Evolutionary conservation across 2,888 invertebrate species (phyloP), one percentile per base, ranked within the genome.

Genomic region (Achlya flavicornis): DNA sequence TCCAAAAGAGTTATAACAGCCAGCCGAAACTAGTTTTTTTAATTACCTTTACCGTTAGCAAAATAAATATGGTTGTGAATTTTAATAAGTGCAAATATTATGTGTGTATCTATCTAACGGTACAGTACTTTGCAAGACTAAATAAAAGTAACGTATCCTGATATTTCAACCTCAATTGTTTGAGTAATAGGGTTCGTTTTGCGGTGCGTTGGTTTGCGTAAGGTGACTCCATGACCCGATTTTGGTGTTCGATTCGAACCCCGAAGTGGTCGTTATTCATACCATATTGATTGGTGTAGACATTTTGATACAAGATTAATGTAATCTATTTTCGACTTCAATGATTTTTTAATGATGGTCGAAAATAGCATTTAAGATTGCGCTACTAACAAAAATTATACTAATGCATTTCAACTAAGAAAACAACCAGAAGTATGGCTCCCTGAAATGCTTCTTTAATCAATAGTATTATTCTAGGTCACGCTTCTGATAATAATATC

Each of bases 221-320:
- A 84, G 70, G 65, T 67, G 77, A 80, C 75, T 80, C 89, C 89
- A 89, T 89, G 89, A 88, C 89, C 87, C 71, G 81, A 76, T 84
- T 85, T 72, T 69, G 78, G 68, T 74, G 80, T 84, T 83, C 83
- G 85, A 84, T 83, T 85, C 82, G 79, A 79, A 79, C 76, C 78
- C 76, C 80, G 81, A 82, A 78, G 78, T 64, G 65, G 64, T 72
- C 74, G 76, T 83, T 87, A 53, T 19, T 53, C 19, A n/a, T 85
- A 82, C 77, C 82, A 80, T 26, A 26, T 77, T 75, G 72, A 53
- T 1, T 19, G 53, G 19, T 53, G 53, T 53, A 19, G 16, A 48
- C 8, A 53, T 53, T 19, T 19, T 19, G 19, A 53, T 16, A 16
- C 12, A 16, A 26, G 26, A 12, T 12, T 43, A 16, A 48, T 14